Base-by-base conservation (phyloP, 2,113 vertebrate genomes). In the Helogale parvula region DNA sequence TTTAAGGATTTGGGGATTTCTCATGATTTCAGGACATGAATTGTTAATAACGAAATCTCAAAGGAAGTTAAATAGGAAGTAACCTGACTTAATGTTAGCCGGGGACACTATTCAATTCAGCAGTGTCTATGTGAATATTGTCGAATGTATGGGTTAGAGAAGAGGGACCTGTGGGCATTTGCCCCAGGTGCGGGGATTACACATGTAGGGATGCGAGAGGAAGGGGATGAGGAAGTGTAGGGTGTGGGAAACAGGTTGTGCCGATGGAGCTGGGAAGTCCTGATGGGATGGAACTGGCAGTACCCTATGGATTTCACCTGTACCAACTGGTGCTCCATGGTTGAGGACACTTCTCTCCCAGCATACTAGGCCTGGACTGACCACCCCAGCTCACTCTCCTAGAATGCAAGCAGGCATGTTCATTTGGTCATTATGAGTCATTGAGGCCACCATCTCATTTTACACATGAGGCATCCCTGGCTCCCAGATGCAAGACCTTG, bases 41-140 rank as follows among this genome's bases (percentile, higher is more conserved):
- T 47, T 82, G 23, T 82, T 95, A 68, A 29, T 84, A 96, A 77
- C 1, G 23, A 83, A 89, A 60, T 87, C 54, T 96, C 68, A 72
- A 83, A 90, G 52, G 80, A 93, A 95, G 90, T 66, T 66, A 94
- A 38, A 68, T 29, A 94, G 69, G 45, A 95, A 93, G 89, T 92
- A 91, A 92, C 35, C 31, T 69, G 83, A 79, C 63, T 86, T 95
- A 83, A 57, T 86, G 69, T 63, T 72, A 74, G 63, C 41, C 21
- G 29, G 87, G 81, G 50, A 69, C 45, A 80, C 66, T 76, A 50
- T 89, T 88, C 80, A 77, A 69, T 89, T 77, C 10, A 33, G 19
- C 47, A 57, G 45, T 68, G 63, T 83, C 63, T 7, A 54, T 19
- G 65, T 65, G 54, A 57, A 33, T 52, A 29, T 19, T 76, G 65